phyloP scores from a whole-genome alignment of 1,140 invertebrate species.

The Halictus rubicundus region DNA sequence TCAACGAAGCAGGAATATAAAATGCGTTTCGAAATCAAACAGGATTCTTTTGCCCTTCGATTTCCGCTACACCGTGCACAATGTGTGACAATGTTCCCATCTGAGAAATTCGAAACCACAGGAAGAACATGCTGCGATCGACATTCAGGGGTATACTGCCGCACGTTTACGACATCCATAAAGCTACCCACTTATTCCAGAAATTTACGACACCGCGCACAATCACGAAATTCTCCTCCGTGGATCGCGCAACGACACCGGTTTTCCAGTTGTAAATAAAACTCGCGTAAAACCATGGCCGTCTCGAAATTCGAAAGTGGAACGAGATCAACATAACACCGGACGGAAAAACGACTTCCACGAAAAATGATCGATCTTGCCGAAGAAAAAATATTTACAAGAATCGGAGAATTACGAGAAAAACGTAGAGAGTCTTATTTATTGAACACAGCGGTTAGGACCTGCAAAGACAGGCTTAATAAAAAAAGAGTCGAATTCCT shows the following conservation, averaged over 20 bases:
- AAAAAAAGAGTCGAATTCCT: background rate
- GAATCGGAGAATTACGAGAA: no score
- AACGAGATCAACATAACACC: background rate
- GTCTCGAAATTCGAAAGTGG: background rate
- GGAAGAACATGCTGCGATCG: background rate
- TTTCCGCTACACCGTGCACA: background rate
- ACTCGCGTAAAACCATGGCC: background rate
- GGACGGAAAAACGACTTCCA: no score
- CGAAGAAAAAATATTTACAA: no score
- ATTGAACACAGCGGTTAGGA: no score
- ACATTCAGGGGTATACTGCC: background rate
- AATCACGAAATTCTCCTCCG: background rate
- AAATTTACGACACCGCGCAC: background rate
- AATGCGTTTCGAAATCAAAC: background rate
- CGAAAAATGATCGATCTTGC: no score
- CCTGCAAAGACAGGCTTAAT: no score
- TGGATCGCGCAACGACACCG: background rate
- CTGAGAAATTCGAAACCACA: background rate
- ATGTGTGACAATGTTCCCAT: background rate
- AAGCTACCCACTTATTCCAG: constrained; percentile 5
- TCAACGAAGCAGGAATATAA: background rate
- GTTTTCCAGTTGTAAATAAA: background rate
- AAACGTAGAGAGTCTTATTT: no score
- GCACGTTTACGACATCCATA: background rate
- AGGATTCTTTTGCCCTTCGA: background rate